Base-by-base conservation (phyloP, 2,113 vertebrate species). In the Tricholaema leucomelas region DNA sequence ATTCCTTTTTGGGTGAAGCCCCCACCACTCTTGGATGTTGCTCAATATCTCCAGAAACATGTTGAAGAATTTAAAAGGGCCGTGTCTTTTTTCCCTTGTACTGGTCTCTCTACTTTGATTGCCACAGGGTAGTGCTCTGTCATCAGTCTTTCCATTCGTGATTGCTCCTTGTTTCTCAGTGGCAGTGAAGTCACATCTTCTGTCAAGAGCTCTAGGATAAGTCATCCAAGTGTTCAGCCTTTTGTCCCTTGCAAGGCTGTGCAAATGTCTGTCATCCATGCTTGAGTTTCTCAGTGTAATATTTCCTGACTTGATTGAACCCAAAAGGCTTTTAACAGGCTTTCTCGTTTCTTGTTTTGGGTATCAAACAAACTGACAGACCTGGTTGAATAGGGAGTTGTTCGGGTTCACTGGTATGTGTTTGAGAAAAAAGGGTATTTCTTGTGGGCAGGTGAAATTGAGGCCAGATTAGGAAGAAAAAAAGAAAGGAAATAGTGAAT, bases 111-210 rank as follows among this genome's bases (percentile, higher is more conserved):
- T 84, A 14, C 61, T 83, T 90, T 36, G 58, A 87, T 85, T 86
- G 48, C 61, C 63, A 64, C 24, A 64, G 80, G 73, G 65, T 30
- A 90, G 54, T 48, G 79, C 19, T 59, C 63, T 76, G 35, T 76
- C 50, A 86, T 92, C 25, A 72, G 17, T 50, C 66, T 83, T 88
- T 56, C 65, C 5, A 3, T 81, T 87, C 24, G 48, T 40, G 9
- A 88, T 91, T 86, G 56, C 36, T 55, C 17, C 63, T 88, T 90
- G 36, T 78, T 94, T 95, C 86, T 63, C 63, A 78, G 52, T 50
- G 55, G 35, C 38, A 72, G 80, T 60, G 58, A 90, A 90, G 42
- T 76, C 73, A 63, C 28, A 38, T 94, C 83, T 83, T 56, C 61
- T 81, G 48, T 84, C 86, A 58, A 95, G 48, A 84, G 44, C 36